Base-by-base conservation (phyloP, 2,797 vertebrate genomes). In the Carcharodon carcharias region DNA sequence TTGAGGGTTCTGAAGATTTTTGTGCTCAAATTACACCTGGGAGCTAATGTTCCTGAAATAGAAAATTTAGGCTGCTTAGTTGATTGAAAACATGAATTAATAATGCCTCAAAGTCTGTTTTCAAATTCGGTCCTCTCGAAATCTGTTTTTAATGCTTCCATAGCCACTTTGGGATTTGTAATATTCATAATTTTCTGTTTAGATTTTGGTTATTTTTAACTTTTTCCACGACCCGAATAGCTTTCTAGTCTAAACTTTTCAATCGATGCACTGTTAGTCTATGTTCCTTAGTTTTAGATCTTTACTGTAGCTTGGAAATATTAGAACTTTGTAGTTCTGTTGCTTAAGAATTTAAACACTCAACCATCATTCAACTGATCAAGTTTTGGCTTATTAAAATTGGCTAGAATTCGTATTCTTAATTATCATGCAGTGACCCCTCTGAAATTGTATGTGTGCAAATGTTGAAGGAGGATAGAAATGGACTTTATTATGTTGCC, bases 101-200 rank as follows among this genome's bases (percentile, higher is more conserved):
- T 45, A 7, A 50, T 85, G 45, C 45, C 54, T 87, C 54, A 89
- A 89, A 31, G 54, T 58, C 28, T 89, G 87, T 58, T 89, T 89
- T 54, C 28, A 31, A 54, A 89, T 56, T 88, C 87, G 58, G n/a
- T 31, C 28, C 87, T 31, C 12, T 58, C 11, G 58, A 89, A 89
- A 89, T 54, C 26, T 89, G 87, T 54, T 88, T 88, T 89, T 89
- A 89, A 89, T 89, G 54, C 9, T 58, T 89, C 54, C 87, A 89
- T 18, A 87, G 21, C 85, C 87, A 58, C 12, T 80, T 80, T 56
- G 26, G 28, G 54, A 89, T 89, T 9, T 35, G 26, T 31, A 28
- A 31, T 28, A 31, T 89, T 35, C 77, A 40, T 40, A n/a, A 80
- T 80, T n/a, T 80, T 80, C 28, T 58, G 26, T 58, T 31, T 28